Conservation (phyloP, 2,888 invertebrate species). For the Chloromyia formosa region DNA sequence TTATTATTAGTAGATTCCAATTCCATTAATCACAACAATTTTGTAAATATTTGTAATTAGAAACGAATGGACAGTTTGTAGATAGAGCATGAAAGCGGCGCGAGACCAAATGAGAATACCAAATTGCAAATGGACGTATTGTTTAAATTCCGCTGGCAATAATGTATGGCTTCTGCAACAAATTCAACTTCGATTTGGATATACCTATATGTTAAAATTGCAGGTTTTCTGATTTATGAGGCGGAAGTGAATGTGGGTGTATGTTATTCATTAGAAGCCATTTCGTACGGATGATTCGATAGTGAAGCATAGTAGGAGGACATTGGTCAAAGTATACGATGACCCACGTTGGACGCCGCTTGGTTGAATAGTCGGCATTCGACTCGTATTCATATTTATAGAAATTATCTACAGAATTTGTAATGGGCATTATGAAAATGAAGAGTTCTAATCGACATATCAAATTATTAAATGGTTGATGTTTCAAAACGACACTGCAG, state of each 20-base stretch:
- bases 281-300: too few relatives aligned
- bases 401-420: too few relatives aligned
- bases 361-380: too few relatives aligned
- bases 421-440: too few relatives aligned
- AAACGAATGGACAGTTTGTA: slow-evolving; percentile 9
- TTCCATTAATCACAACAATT: slow-evolving; percentile 24
- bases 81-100: background rate
- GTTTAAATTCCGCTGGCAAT: slow-evolving; percentile 1
- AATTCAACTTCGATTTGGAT: slow-evolving; percentile 9
- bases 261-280: background rate
- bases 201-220: slow-evolving; percentile 25
- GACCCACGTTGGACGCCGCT: too few relatives aligned
- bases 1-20: slow-evolving; percentile 34
- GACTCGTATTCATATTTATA: too few relatives aligned
- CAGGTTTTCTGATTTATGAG: slow-evolving; percentile 34
- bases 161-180: slow-evolving; percentile 4
- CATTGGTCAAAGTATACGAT: too few relatives aligned
- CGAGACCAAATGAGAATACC: background rate
- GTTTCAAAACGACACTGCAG: too few relatives aligned
- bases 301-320: too few relatives aligned
- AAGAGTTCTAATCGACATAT: too few relatives aligned
- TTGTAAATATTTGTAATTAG: slow-evolving; percentile 40
- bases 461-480: too few relatives aligned
- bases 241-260: background rate
- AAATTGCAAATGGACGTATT: slow-evolving; percentile 1